phyloP scores from a whole-genome alignment of 2,888 invertebrate genomes.

The Pheosia gnoma region DNA sequence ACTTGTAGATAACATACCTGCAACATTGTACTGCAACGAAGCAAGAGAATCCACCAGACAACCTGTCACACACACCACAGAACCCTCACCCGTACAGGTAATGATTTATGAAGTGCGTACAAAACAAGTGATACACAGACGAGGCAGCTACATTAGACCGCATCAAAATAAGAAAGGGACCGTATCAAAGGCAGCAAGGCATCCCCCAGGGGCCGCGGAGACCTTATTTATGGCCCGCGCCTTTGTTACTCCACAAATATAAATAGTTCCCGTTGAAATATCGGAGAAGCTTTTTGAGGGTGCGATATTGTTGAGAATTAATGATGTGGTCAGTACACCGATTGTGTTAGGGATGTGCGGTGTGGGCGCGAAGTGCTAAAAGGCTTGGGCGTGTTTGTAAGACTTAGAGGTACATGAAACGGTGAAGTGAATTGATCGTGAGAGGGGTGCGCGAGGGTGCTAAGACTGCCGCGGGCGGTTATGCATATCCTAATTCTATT shows the following conservation, averaged over 20 bases:
- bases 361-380: conserved; percentile 70
- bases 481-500: conserved; percentile 52
- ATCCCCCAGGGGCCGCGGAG: conserved; percentile 65
- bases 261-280: conserved; percentile 81
- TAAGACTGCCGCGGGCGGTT: conserved; percentile 45
- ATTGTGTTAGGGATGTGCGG: conserved; percentile 73
- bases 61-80: conserved; percentile 32
- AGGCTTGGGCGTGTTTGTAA: conserved; percentile 70
- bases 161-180: conserved; percentile 81
- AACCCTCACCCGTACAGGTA: conserved; percentile 56
- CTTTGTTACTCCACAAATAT: conserved; percentile 81
- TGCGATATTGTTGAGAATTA: conserved; percentile 80
- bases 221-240: conserved; percentile 78
- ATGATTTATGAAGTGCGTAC: conserved; percentile 76
- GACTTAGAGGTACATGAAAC: conserved; percentile 77
- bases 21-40: neutral
- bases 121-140: conserved; percentile 67
- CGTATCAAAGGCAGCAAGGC: conserved; percentile 80
- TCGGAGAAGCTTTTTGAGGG: conserved; percentile 76
- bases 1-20: neutral
- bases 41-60: conserved; percentile 15
- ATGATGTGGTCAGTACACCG: conserved; percentile 80
- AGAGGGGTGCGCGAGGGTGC: conserved; percentile 45
- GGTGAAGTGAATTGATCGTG: conserved; percentile 62
- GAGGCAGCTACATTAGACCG: conserved; percentile 72